phyloP scores from a whole-genome alignment of 2,113 vertebrate species.

The Oreotrochilus melanogaster region DNA sequence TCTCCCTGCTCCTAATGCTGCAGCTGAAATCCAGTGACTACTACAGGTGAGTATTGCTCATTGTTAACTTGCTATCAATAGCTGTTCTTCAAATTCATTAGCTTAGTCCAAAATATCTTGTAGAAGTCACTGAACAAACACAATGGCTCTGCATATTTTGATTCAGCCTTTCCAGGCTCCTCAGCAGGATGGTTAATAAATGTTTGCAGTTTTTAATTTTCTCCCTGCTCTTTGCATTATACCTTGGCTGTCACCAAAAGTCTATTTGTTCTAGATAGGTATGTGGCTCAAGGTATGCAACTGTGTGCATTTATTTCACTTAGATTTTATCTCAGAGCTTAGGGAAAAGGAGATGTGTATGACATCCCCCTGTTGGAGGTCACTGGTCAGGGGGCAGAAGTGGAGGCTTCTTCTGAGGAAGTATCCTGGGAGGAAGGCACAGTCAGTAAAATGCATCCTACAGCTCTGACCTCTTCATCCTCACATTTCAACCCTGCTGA shows the following conservation, averaged over 20 bases:
- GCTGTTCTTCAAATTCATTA: not conserved
- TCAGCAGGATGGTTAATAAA: not conserved
- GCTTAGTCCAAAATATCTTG: not conserved
- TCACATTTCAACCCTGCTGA: rapidly evolving
- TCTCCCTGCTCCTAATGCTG: not conserved
- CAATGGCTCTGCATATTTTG: not conserved
- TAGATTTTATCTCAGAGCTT: not conserved
- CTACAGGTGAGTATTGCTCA: not conserved
- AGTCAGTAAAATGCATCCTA: not conserved
- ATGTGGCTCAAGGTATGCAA: not conserved
- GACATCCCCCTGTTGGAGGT: not conserved
- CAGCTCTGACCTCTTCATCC: not conserved
- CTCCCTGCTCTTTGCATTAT: not conserved
- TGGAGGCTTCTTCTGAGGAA: not conserved
- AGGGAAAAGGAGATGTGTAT: not conserved
- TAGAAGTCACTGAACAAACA: not conserved
- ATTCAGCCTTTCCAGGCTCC: not conserved
- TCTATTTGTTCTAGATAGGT: not conserved
- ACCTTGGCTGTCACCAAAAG: not conserved
- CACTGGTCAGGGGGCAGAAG: not conserved
- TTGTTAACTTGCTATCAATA: not conserved
- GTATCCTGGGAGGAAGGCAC: not conserved
- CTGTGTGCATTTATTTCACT: not conserved
- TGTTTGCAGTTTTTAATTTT: not conserved
- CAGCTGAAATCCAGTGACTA: not conserved